These are phyloP conservation scores for Chiloscyllium punctatum DNA, from an alignment of 2,797 vertebrate species.

Conservation along the genomic window DNA sequence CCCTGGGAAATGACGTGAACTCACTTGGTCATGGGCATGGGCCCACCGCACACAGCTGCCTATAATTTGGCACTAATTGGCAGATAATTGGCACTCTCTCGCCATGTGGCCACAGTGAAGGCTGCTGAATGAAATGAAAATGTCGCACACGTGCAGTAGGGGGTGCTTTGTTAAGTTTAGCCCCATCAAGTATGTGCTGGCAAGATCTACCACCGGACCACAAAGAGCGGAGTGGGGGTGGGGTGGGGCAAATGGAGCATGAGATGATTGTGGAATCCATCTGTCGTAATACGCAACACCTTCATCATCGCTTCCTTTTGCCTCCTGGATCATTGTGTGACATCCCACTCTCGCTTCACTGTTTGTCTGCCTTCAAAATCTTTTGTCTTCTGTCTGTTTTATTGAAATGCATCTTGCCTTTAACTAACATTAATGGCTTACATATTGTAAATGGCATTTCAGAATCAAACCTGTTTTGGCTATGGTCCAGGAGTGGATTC, in stretches of 20 bases:
- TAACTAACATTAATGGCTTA: not conserved
- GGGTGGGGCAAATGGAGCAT: not conserved
- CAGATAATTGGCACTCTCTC: constrained; percentile 20
- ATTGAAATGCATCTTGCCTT: not conserved
- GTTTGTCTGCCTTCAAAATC: too few relatives aligned
- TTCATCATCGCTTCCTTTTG: not conserved
- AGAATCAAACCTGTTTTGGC: not conserved
- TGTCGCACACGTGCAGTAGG: not conserved
- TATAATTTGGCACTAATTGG: constrained; percentile 29
- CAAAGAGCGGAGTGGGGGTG: not conserved
- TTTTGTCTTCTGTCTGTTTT: not conserved
- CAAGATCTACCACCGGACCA: not conserved
- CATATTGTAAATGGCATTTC: not conserved
- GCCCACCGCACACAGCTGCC: not conserved
- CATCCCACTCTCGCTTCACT: not conserved
- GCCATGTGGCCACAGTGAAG: not conserved
- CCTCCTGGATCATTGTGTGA: not conserved
- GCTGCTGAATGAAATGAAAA: constrained; percentile 17
- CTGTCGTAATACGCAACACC: not conserved
- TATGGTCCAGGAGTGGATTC: not conserved
- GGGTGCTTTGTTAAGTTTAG: not conserved
- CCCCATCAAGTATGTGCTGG: not conserved
- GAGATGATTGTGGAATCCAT: not conserved
- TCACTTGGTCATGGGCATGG: not conserved
- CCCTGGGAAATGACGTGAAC: not conserved